Evolutionary conservation across 2,113 vertebrate genomes (phyloP).

Genomic region (Trochalopteron elliotii): DNA sequence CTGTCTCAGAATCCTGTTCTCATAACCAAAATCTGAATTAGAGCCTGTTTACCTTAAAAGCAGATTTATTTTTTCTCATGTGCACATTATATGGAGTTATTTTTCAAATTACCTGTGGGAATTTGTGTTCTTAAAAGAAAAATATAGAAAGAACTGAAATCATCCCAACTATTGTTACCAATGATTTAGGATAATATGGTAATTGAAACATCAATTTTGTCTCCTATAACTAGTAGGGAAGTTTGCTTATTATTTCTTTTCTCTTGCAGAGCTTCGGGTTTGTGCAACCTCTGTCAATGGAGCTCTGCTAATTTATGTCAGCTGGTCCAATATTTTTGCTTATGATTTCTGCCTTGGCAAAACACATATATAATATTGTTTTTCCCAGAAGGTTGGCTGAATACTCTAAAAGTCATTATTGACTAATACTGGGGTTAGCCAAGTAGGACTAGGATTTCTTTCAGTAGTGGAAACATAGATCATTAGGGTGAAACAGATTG

Average conservation of each 20-base stretch:
- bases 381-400: not conserved
- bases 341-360: slow-evolving; percentile 29
- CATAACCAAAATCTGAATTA: not conserved
- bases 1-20: rapidly evolving
- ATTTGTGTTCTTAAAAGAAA: not conserved
- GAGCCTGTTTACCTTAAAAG: not conserved
- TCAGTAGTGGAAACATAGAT: not conserved
- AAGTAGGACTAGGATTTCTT: slow-evolving; percentile 5
- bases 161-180: not conserved
- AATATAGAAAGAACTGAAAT: not conserved
- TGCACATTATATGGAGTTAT: not conserved
- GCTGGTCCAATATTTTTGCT: slow-evolving; percentile 33
- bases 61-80: not conserved
- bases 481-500: slow-evolving; percentile 16
- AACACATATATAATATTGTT: not conserved
- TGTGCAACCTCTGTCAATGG: not conserved
- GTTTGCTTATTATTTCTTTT: not conserved
- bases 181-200: not conserved
- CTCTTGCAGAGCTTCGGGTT: not conserved
- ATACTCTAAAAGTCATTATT: not conserved
- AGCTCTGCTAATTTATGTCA: slow-evolving; percentile 22
- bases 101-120: not conserved
- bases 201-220: not conserved
- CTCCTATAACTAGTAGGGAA: not conserved
- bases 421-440: slow-evolving; percentile 21